Base-by-base conservation (phyloP, 2,888 invertebrate genomes). In the Hemithea aestivaria region DNA sequence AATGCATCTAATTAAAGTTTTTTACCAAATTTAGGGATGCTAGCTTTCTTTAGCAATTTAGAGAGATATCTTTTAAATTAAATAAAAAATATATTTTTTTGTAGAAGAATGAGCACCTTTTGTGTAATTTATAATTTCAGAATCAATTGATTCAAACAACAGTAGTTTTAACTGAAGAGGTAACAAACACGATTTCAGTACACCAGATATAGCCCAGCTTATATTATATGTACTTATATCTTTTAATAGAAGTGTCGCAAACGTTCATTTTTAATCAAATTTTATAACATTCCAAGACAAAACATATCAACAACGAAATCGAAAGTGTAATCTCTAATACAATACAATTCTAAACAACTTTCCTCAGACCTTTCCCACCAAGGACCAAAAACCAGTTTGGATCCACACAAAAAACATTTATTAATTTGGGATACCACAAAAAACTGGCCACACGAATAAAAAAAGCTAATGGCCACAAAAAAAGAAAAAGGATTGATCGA, bases 341-440 rank as follows among this genome's bases (percentile, higher is more conserved):
- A 52, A 55, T 62, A 51, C 52, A 58, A 63, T 57, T 54, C 61
- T 72, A 66, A 77, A 78, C 73, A 79, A 85, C 85, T 87, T 87
- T 87, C 85, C 75, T 83, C 81, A 75, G 64, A 68, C 63, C 66
- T 73, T 83, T 82, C 83, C 79, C 84, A 81, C 74, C 65, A 59
- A 56, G 51, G 45, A 61, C 50, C 62, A 56, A 24, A 64, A 81
- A 83, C 84, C 76, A 55, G 84, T 82, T 78, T 42, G 48, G 69
- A 78, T 79, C 73, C 74, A 56, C 58, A 56, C 66, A 77, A 81
- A 80, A 82, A 81, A 75, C 73, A 73, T 74, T 72, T 84, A 84
- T 87, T 87, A 85, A 87, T 87, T 87, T 84, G 85, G 83, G 81
- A 76, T 78, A 71, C 73, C 81, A 84, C 79, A 84, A 85, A 87